These are phyloP conservation scores for Anoplolepis gracilipes DNA, from an alignment of 1,140 invertebrate species.

Conservation along the genomic window DNA sequence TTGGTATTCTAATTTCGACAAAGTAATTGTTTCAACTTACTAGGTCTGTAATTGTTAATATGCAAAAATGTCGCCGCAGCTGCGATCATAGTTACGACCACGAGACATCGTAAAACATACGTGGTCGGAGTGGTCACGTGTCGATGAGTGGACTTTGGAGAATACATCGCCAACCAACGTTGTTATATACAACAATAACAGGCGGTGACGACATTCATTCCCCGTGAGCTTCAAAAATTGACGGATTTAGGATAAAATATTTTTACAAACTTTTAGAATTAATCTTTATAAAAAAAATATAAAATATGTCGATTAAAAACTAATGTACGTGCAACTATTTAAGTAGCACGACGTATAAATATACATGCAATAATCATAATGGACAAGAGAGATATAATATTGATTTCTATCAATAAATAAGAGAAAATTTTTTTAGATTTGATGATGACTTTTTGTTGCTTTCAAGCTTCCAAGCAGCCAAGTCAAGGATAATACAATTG, in stretches of 20 bases:
- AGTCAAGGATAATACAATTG: background rate
- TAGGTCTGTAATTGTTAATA: conserved; percentile 82
- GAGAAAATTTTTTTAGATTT: background rate
- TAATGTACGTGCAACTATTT: background rate
- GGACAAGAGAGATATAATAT: background rate
- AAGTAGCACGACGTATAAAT: background rate
- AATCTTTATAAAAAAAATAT: background rate
- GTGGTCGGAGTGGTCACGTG: conserved; percentile 73
- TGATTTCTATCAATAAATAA: background rate
- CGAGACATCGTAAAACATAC: conserved; percentile 76
- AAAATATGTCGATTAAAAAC: background rate
- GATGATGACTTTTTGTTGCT: background rate
- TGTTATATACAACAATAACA: conserved; percentile 74
- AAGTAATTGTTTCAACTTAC: conserved; percentile 76
- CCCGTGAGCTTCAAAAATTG: background rate
- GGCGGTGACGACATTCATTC: conserved; percentile 68
- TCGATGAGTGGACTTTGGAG: conserved; percentile 62
- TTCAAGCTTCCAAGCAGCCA: background rate
- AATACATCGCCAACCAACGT: conserved; percentile 75
- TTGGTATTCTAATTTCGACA: background rate
- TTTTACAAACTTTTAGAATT: background rate
- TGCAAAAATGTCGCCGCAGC: conserved; percentile 83
- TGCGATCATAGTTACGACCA: conserved; percentile 79
- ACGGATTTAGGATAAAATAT: background rate
- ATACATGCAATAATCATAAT: background rate